Evolutionary conservation across 2,797 vertebrate genomes (phyloP).

Genomic region (Kryptolebias ocellatus): DNA sequence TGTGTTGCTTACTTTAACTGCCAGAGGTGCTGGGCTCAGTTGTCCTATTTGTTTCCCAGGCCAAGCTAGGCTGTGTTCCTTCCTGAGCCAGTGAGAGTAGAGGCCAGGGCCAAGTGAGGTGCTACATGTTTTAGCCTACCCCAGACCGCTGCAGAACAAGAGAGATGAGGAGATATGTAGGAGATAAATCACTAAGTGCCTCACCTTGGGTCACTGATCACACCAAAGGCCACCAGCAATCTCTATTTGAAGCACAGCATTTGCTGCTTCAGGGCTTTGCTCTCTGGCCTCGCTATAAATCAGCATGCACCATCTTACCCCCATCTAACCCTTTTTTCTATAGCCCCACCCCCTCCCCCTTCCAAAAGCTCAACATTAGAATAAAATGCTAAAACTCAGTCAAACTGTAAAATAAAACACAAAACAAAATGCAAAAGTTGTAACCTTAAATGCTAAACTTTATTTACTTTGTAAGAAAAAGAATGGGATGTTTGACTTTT

Average conservation of each 20-base stretch:
- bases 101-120: slow-evolving; percentile 58
- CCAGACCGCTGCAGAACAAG: slow-evolving; percentile 61
- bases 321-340: slow-evolving; percentile 45
- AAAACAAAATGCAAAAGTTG: background rate
- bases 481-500: background rate
- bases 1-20: slow-evolving; percentile 57
- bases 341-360: slow-evolving; percentile 12
- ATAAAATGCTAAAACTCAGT: slow-evolving; percentile 32
- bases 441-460: background rate
- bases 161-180: slow-evolving; percentile 81
- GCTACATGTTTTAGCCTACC: slow-evolving; percentile 59
- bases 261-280: slow-evolving; percentile 84
- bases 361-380: slow-evolving; percentile 45
- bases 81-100: slow-evolving; percentile 54
- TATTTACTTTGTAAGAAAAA: background rate
- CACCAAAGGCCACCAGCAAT: slow-evolving; percentile 86
- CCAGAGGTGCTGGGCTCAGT: slow-evolving; percentile 48
- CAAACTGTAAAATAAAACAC: background rate
- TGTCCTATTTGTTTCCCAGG: slow-evolving; percentile 32
- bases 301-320: slow-evolving; percentile 78
- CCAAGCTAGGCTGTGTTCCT: slow-evolving; percentile 43
- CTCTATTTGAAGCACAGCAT: slow-evolving; percentile 87
- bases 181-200: slow-evolving; percentile 87
- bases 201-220: slow-evolving; percentile 88
- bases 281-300: slow-evolving; percentile 87